phyloP scores from a whole-genome alignment of 2,888 invertebrate species.

The Gastrophysa polygoni region DNA sequence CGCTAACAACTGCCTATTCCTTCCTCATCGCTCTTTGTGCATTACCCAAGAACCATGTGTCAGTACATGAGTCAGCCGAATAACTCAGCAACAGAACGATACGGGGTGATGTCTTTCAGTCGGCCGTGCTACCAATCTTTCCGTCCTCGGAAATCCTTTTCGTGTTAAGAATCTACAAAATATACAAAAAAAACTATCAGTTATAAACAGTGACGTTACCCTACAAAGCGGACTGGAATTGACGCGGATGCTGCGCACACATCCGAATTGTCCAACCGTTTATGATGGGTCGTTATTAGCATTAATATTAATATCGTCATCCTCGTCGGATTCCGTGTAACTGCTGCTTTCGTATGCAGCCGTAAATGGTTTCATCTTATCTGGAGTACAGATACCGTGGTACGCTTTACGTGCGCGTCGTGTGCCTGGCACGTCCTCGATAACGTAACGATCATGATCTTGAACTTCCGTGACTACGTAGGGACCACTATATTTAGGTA shows the following conservation, averaged over 20 bases:
- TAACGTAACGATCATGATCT: slow-evolving; percentile 23
- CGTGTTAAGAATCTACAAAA: neutral
- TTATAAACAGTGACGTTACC: neutral
- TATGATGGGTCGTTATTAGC: neutral
- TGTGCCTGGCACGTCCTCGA: slow-evolving; percentile 25
- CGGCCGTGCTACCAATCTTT: neutral
- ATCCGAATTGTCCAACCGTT: neutral
- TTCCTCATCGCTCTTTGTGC: neutral
- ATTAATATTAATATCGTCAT: neutral
- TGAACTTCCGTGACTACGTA: slow-evolving; percentile 23
- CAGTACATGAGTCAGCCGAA: neutral
- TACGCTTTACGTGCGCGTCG: slow-evolving; percentile 13
- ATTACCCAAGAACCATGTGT: neutral
- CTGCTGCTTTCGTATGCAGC: neutral
- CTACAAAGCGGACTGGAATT: neutral
- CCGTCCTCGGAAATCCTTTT: neutral
- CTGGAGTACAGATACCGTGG: slow-evolving; percentile 19
- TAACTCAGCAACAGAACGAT: neutral
- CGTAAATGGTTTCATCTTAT: slow-evolving; percentile 20
- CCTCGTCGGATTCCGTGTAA: neutral
- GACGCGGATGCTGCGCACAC: neutral
- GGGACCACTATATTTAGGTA: slow-evolving; percentile 26
- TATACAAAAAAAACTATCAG: neutral
- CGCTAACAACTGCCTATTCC: neutral
- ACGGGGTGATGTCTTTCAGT: neutral